phyloP scores from a whole-genome alignment of 2,888 invertebrate species.

The Pediacus dermestoides region DNA sequence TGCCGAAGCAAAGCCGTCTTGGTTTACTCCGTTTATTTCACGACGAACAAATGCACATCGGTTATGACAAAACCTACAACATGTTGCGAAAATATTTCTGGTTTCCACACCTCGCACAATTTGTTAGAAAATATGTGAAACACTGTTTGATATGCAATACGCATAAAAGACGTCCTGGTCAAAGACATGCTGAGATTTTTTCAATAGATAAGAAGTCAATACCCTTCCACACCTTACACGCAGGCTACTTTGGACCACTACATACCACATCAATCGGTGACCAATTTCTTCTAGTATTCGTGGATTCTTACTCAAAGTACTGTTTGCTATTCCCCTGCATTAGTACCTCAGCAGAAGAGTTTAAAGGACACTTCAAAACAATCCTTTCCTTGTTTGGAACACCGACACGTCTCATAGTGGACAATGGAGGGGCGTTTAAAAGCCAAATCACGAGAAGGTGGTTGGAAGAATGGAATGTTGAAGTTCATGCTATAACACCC shows the following conservation, averaged over 20 bases:
- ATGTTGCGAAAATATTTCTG: conserved; percentile 18
- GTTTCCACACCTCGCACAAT: conserved; percentile 15
- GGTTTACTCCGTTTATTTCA: conserved; percentile 20
- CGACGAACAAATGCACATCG: conserved; percentile 20
- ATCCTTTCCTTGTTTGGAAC: conserved; percentile 15
- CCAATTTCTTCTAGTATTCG: conserved; percentile 13
- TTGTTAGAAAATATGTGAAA: conserved; percentile 13
- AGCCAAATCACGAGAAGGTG: too few species aligned
- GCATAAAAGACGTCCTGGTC: conserved; percentile 15
- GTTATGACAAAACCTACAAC: conserved; percentile 14
- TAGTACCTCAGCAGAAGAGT: conserved; percentile 15
- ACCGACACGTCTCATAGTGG: conserved; percentile 13
- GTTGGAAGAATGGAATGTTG: conserved; percentile 14
- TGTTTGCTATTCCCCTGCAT: conserved; percentile 16
- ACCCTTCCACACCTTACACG: conserved; percentile 13
- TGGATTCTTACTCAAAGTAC: conserved; percentile 15
- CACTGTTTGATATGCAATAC: conserved; percentile 17
- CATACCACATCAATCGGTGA: conserved; percentile 10
- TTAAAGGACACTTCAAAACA: conserved; percentile 12
- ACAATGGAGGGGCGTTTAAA: conserved; percentile 19
- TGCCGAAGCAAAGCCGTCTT: conserved; percentile 19
- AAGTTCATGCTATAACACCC: conserved; percentile 18
- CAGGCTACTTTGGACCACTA: conserved; percentile 12
- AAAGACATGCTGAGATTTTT: conserved; percentile 10
- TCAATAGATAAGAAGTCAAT: conserved; percentile 17